These are phyloP conservation scores for Leptoclinus maculatus DNA, from an alignment of 2,797 vertebrate genomes.

Conservation along the genomic window DNA sequence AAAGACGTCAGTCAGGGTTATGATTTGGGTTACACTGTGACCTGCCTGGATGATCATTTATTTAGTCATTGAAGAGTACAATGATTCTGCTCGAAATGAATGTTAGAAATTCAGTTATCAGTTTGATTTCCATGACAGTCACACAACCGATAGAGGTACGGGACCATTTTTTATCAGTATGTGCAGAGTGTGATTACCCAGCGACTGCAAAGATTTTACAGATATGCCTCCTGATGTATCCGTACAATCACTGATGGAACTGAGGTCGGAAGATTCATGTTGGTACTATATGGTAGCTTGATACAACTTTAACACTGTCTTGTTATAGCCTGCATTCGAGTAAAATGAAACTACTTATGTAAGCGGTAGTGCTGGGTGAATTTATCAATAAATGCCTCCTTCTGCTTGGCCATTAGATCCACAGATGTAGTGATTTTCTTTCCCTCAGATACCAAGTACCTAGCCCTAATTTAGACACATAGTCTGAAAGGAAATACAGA, in stretches of 20 bases:
- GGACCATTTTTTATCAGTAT: not conserved
- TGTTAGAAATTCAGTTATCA: too few species aligned
- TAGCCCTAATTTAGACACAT: not conserved
- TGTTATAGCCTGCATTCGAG: not conserved
- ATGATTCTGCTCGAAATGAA: too few species aligned
- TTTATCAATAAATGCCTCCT: slow-evolving; percentile 12
- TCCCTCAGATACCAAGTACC: not conserved
- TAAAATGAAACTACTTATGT: slow-evolving; percentile 8
- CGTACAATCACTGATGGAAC: not conserved
- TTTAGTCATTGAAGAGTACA: not conserved
- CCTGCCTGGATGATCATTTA: not conserved
- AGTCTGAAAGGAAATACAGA: not conserved
- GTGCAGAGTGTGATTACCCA: not conserved
- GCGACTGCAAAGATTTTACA: not conserved
- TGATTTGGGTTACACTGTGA: not conserved
- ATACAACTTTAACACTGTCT: not conserved
- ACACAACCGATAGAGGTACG: not conserved
- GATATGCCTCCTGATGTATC: slow-evolving; percentile 4
- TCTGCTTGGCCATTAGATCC: not conserved
- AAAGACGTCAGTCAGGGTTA: not conserved
- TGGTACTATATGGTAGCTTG: not conserved
- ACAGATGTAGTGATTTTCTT: slow-evolving; percentile 1
- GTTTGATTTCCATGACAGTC: not conserved
- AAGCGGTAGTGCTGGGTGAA: not conserved
- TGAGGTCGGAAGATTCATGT: slow-evolving; percentile 11